Evolutionary conservation across 2,113 vertebrate species (phyloP).

Genomic region (Procavia capensis): DNA sequence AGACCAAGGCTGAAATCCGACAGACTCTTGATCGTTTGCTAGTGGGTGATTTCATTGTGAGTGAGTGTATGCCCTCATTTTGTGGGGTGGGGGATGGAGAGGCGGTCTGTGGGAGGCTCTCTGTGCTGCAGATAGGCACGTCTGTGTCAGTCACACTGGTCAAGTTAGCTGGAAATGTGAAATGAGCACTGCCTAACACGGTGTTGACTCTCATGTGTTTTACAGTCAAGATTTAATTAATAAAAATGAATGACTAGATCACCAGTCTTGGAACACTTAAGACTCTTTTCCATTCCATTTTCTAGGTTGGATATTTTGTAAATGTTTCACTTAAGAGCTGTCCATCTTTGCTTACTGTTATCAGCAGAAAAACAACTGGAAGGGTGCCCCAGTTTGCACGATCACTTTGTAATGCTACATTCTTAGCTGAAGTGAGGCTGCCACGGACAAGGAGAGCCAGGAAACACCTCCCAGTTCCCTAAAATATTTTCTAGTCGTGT

Average conservation of each 20-base stretch:
- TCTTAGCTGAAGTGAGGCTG: not conserved
- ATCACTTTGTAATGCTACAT: constrained; percentile 35
- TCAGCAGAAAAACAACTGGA: not conserved
- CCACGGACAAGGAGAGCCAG: not conserved
- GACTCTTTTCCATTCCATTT: not conserved
- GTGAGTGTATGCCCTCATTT: constrained; percentile 65
- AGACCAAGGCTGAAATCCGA: constrained; percentile 98
- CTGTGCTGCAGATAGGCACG: not conserved
- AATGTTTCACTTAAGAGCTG: not conserved
- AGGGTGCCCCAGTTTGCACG: not conserved
- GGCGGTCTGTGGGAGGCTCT: not conserved
- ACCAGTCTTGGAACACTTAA: not conserved
- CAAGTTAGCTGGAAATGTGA: not conserved
- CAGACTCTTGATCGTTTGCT: constrained; percentile 97
- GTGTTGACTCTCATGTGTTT: not conserved
- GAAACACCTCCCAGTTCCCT: not conserved
- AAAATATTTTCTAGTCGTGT: not conserved
- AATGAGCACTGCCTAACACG: not conserved
- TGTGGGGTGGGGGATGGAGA: not conserved
- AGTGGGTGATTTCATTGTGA: constrained; percentile 98
- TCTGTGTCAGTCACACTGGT: not conserved
- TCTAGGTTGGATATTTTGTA: not conserved
- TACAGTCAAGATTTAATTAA: not conserved
- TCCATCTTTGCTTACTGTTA: not conserved
- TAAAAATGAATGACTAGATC: not conserved